A percentile compares a stretch with the other conserved stretches of the same genome.
Conservation (phyloP, 37 sponge, comb jelly and placozoan genomes). For the Aphrocallistes beatrix region DNA sequence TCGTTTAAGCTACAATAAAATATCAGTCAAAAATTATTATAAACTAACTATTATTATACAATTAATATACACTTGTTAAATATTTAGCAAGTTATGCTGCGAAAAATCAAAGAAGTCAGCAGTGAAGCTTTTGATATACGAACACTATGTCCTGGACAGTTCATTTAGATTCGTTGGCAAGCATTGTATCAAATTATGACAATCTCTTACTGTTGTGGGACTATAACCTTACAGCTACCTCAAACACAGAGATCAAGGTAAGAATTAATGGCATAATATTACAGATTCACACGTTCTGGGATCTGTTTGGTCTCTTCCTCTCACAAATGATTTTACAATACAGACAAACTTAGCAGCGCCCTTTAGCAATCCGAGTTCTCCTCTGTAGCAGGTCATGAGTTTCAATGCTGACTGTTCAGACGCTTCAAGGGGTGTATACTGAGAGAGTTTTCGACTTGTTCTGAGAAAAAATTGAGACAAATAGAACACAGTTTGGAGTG, state of each 20-base stretch:
- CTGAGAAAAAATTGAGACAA: slow-evolving; percentile 44
- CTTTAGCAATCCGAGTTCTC: slow-evolving; percentile 50
- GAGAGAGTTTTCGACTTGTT: slow-evolving; percentile 47
- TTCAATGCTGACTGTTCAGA: slow-evolving; percentile 48
- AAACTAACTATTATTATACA: no score
- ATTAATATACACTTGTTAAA: no score
- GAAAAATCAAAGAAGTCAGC: slow-evolving; percentile 34
- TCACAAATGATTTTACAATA: slow-evolving; percentile 45
- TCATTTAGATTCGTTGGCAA: slow-evolving; percentile 34
- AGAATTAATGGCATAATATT: slow-evolving; percentile 43
- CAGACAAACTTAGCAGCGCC: slow-evolving; percentile 56
- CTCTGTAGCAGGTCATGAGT: slow-evolving; percentile 59
- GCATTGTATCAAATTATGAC: slow-evolving; percentile 42
- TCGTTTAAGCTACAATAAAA: no score
- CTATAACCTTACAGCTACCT: slow-evolving; percentile 24
- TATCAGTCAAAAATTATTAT: no score
- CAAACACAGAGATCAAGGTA: slow-evolving; percentile 52
- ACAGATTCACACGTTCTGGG: slow-evolving; percentile 27
- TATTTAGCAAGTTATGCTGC: slow-evolving; percentile 37
- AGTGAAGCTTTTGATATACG: slow-evolving; percentile 36
- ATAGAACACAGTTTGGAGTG: slow-evolving; percentile 29
- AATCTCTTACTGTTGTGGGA: no score
- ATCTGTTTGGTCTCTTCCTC: slow-evolving; percentile 37
- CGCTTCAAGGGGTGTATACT: slow-evolving; percentile 35
- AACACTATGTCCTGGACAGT: slow-evolving; percentile 77